Conservation (phyloP, 2,888 invertebrate species). For the Xylophagus ater region DNA sequence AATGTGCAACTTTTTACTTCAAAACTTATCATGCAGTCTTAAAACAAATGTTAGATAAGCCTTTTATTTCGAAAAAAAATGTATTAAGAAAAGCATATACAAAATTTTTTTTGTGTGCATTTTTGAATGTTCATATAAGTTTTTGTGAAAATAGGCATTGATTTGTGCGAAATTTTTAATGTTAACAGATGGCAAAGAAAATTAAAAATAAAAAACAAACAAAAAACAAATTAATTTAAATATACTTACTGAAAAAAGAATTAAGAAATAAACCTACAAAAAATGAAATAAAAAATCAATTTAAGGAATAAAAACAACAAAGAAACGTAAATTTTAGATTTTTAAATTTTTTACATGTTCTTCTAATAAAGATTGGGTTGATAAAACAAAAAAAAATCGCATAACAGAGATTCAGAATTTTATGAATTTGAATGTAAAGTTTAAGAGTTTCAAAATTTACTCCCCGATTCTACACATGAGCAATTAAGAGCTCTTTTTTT, state of each 20-base stretch:
- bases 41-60: not conserved
- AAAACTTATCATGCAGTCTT: too few relatives aligned
- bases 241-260: constrained; percentile 28
- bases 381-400: too few relatives aligned
- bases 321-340: constrained; percentile 16
- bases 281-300: constrained; percentile 29
- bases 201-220: constrained; percentile 11
- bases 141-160: constrained; percentile 5
- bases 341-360: too few relatives aligned
- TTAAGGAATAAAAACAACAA: constrained; percentile 21
- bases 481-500: too few relatives aligned
- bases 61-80: not conserved
- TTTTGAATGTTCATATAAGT: constrained; percentile 1
- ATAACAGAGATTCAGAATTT: too few relatives aligned
- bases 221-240: constrained; percentile 18
- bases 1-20: too few relatives aligned
- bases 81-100: not conserved
- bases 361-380: too few relatives aligned
- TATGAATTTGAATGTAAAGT: too few relatives aligned
- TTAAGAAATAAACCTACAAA: constrained; percentile 41
- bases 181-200: not conserved
- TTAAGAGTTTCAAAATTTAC: too few relatives aligned
- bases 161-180: constrained; percentile 5
- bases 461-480: too few relatives aligned
- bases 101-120: not conserved